Evolutionary conservation across 2,113 vertebrate genomes (phyloP).

Genomic region (Damaliscus lunatus): DNA sequence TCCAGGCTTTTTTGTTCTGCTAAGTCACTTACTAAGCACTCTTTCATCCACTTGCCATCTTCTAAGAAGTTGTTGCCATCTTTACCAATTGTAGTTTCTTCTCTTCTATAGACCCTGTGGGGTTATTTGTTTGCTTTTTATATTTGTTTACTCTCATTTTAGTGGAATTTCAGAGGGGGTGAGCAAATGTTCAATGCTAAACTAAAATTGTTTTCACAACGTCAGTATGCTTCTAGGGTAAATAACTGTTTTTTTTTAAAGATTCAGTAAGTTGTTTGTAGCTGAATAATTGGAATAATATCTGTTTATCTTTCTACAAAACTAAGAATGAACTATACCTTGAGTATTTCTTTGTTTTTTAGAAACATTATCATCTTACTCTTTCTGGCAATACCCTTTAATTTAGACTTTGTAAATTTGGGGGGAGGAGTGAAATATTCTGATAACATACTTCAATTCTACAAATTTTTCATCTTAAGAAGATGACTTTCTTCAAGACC

Average conservation of each 20-base stretch:
- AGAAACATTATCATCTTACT: not conserved
- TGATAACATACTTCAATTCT: not conserved
- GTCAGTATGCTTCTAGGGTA: not conserved
- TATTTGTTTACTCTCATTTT: not conserved
- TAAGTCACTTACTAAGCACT: not conserved
- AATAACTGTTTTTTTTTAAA: not conserved
- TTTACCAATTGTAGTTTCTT: not conserved
- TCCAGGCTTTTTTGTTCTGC: not conserved
- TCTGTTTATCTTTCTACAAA: not conserved
- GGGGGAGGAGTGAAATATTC: not conserved
- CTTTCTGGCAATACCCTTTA: not conserved
- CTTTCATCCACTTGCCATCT: not conserved
- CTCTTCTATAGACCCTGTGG: not conserved
- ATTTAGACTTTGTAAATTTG: not conserved
- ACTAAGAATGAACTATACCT: not conserved
- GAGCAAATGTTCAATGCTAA: not conserved
- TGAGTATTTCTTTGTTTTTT: not conserved
- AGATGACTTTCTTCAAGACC: not conserved
- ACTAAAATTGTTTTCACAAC: not conserved
- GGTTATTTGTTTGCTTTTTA: not conserved
- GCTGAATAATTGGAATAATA: not conserved
- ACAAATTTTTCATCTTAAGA: not conserved
- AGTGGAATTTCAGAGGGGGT: not conserved
- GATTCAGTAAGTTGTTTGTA: not conserved
- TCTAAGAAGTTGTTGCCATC: not conserved